Evolutionary conservation across 1,140 invertebrate species (phyloP), one percentile per base, ranked within the genome.

Genomic region (Ceratina calcarata): DNA sequence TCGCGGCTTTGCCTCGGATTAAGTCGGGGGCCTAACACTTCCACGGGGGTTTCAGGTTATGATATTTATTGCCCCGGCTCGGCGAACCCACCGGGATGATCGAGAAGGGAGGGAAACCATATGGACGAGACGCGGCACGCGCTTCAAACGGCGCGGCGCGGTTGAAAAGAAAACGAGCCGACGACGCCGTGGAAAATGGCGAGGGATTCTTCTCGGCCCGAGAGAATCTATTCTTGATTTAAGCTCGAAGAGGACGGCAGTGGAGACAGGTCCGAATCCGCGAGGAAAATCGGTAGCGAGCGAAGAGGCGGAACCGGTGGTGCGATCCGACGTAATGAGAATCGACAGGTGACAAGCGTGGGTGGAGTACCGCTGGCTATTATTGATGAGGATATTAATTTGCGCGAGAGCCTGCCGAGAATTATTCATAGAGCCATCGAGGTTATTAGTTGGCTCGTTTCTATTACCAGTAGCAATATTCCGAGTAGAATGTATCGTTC

Each of bases 111-210:
- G 84, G 77, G 74, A 85, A 82, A 80, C 86, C 90, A 90, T 89
- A 88, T 91, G 90, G 88, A 68, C 78, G 83, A 86, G 81, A 82
- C 78, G 78, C 76, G 81, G 79, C 79, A 85, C 77, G 84, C 70
- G 76, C 74, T 89, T 83, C 72, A 83, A 81, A 80, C 53, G 37
- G 37, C 37, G 78, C 69, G 70, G 68, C 81, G 61, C 53, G n/a
- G n/a, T n/a, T 57, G 51, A 62, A 55, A 32, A 78, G 76, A 67
- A 76, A 81, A 74, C 60, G 62, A 49, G 51, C 4, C 22, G 58
- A 32, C 62, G 18, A 68, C 51, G 13, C n/a, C 61, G 6, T 3
- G 0, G 8, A 57, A 72, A 72, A 64, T 49, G 49, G 70, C 69
- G 22, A 49, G 16, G 61, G 64, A 79, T 71, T 71, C 45, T 57